These are phyloP conservation scores for Solen grandis DNA, from an alignment of 1,140 invertebrate genomes.

Conservation along the genomic window DNA sequence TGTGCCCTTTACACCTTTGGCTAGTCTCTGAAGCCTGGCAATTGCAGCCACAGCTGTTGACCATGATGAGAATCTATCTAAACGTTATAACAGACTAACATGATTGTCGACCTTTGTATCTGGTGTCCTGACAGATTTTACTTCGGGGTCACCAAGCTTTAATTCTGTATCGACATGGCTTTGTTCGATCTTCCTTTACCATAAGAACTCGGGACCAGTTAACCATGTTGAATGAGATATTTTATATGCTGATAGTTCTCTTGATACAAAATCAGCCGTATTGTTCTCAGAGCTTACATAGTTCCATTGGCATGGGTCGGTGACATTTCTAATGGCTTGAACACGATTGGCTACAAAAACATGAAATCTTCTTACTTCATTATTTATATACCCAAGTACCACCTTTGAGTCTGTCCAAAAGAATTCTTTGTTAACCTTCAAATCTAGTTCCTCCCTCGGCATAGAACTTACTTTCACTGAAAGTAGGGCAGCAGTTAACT, in stretches of 20 bases:
- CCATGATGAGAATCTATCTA: background rate
- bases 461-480: slow-evolving; percentile 43
- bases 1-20: background rate
- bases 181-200: background rate
- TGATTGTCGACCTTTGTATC: no score
- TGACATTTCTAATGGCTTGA: slow-evolving; percentile 4
- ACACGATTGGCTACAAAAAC: slow-evolving; percentile 55
- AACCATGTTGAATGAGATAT: background rate
- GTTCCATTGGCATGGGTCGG: slow-evolving; percentile 11
- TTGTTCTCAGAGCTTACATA: slow-evolving; percentile 37
- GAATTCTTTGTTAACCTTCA: background rate
- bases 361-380: slow-evolving; percentile 32
- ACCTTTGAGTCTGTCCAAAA: slow-evolving; percentile 35
- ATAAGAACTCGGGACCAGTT: background rate
- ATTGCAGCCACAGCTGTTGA: background rate
- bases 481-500: slow-evolving; percentile 50
- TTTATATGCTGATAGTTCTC: background rate
- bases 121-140: no score
- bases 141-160: background rate
- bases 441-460: slow-evolving; percentile 25
- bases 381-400: slow-evolving; percentile 33
- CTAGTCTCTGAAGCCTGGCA: background rate
- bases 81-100: background rate
- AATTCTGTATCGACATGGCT: background rate
- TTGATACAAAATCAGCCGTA: slow-evolving; percentile 49